phyloP scores from a whole-genome alignment of 2,113 vertebrate species.

The Neofelis nebulosa region DNA sequence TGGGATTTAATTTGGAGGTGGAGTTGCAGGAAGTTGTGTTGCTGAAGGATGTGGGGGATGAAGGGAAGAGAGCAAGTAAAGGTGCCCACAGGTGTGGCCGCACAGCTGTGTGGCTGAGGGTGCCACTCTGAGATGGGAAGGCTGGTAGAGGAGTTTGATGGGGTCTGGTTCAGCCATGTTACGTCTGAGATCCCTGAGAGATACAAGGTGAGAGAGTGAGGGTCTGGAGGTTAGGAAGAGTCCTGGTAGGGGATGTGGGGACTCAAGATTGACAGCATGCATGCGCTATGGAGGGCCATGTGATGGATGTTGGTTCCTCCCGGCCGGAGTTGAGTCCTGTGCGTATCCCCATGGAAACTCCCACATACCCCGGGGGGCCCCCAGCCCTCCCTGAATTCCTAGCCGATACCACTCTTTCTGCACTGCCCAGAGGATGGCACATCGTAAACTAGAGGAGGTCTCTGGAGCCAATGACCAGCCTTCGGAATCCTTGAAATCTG shows the following conservation, averaged over 20 bases:
- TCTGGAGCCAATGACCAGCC: background rate
- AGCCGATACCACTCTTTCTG: background rate
- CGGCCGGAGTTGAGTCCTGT: background rate
- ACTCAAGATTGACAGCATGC: background rate
- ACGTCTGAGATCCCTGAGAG: background rate
- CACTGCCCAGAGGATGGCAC: background rate
- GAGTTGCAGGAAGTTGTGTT: background rate
- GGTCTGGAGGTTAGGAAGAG: background rate
- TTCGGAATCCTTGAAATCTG: background rate
- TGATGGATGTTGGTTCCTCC: rapidly evolving
- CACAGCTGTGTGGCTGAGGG: rapidly evolving
- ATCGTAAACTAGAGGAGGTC: background rate
- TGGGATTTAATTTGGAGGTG: background rate
- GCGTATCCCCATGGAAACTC: too few relatives aligned
- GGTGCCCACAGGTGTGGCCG: background rate
- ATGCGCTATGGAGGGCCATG: background rate
- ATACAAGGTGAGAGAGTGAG: rapidly evolving
- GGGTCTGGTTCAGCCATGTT: background rate
- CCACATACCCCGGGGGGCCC: background rate
- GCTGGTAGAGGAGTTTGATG: background rate
- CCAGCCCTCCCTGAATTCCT: too few relatives aligned
- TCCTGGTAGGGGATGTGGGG: background rate
- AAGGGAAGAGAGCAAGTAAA: background rate
- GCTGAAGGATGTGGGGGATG: background rate
- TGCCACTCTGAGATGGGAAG: rapidly evolving